Percentiles rank a stretch among this genome's conserved stretches.
Conservation (phyloP, 1,140 invertebrate genomes). For the Trialeurodes vaporariorum region DNA sequence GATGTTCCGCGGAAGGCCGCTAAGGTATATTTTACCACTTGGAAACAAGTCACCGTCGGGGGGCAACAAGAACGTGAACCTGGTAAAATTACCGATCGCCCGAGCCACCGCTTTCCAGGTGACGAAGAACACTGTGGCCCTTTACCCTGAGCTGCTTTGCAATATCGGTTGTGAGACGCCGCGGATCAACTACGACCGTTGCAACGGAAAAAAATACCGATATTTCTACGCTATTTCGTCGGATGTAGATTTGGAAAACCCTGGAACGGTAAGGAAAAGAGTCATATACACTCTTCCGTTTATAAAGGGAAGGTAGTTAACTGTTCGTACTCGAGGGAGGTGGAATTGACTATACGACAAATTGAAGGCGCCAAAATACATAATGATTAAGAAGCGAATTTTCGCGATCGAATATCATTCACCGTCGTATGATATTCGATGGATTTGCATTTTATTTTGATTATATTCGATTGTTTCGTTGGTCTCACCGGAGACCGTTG, state of each 20-base stretch:
- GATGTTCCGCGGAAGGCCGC: constrained; percentile 61
- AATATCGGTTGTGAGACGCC: constrained; percentile 74
- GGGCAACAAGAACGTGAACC: background rate
- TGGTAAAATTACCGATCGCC: constrained; percentile 29
- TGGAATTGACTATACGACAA: too few species aligned
- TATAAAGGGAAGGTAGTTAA: too few species aligned
- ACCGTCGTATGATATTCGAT: too few species aligned
- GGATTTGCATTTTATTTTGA: too few species aligned
- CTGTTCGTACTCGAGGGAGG: too few species aligned
- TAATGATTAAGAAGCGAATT: too few species aligned
- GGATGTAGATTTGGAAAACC: constrained; percentile 67
- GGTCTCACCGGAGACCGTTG: too few species aligned
- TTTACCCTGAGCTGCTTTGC: constrained; percentile 50
- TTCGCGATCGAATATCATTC: too few species aligned
- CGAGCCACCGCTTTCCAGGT: constrained; percentile 40
- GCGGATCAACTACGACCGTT: constrained; percentile 49
- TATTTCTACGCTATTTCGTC: constrained; percentile 84
- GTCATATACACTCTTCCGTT: too few species aligned
- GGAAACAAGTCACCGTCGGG: background rate
- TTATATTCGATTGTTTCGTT: too few species aligned
- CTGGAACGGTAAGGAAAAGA: constrained; percentile 60
- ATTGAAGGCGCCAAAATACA: too few species aligned
- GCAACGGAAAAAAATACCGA: constrained; percentile 53
- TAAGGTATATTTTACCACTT: constrained; percentile 57
- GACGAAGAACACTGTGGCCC: constrained; percentile 36